Evolutionary conservation across 2,888 invertebrate genomes (phyloP).

Genomic region (Thymelicus lineola): DNA sequence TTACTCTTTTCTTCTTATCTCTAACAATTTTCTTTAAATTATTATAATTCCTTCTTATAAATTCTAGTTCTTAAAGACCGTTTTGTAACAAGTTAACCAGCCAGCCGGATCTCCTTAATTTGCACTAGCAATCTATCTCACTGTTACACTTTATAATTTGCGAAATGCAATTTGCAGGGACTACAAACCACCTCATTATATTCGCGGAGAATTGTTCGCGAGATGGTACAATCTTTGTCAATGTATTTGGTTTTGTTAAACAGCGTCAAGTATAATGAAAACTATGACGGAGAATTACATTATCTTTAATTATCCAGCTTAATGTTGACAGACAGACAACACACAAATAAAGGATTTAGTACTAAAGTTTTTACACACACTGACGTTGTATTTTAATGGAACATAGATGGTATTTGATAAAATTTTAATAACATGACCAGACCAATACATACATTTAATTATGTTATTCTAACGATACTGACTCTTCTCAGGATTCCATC

Average conservation of each 20-base stretch:
- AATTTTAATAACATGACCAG: no score
- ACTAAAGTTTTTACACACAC: no score
- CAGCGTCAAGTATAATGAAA: neutral
- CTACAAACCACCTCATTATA: slow-evolving; percentile 7
- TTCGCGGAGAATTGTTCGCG: slow-evolving; percentile 3
- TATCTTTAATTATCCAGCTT: neutral
- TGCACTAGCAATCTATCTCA: slow-evolving; percentile 26
- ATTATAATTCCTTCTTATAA: neutral
- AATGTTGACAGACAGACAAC: neutral
- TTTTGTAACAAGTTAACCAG: slow-evolving; percentile 19
- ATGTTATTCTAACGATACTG: no score
- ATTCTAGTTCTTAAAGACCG: neutral
- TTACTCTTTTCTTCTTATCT: no score
- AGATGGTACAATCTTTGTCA: neutral
- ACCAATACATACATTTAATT: no score
- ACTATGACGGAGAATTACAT: neutral
- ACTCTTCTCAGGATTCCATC: no score
- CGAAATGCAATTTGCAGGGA: slow-evolving; percentile 16
- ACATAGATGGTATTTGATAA: no score
- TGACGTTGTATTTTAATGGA: no score
- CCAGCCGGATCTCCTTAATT: slow-evolving; percentile 16
- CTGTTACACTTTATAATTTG: slow-evolving; percentile 18
- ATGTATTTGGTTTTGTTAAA: neutral
- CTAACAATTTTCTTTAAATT: no score
- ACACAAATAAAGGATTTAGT: no score